Evolutionary conservation across 2,797 vertebrate species (phyloP), one percentile per base, ranked within the genome.

Genomic region (Sebastes alutus): DNA sequence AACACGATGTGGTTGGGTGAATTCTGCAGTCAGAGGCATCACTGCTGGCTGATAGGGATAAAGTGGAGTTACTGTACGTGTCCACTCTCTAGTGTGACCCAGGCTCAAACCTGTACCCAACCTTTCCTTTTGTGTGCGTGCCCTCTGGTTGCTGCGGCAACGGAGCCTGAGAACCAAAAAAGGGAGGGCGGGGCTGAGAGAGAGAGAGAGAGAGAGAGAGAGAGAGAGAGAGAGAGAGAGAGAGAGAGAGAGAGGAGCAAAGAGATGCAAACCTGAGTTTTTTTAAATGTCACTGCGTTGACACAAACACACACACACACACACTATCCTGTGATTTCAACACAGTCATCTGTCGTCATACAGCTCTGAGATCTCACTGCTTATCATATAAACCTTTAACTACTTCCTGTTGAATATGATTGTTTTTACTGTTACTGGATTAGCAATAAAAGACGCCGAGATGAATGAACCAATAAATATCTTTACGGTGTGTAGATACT

Each of bases 81-180:
- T 46, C 42, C 42, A 46, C 42, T 46, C 20, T 77, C 78, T 46
- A 33, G 7, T 52, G 23, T 85, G 84, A 90, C 82, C 88, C 81
- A 66, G 67, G 81, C 79, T 75, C 78, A 56, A 85, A 89, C 75
- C 64, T 69, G 85, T 73, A 81, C 75, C 71, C 64, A 83, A 78
- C 81, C 78, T 87, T 80, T 72, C 68, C 75, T 75, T 79, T 82
- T 68, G 75, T 79, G 79, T 65, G 81, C 2, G 11, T 5, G 59
- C 66, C 82, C 84, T 81, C 20, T 55, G 69, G 91, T 93, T 90
- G 86, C 92, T 81, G 74, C 4, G 76, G 87, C 81, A 90, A 94
- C 90, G 0, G 78, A 87, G 88, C 87, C 85, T 92, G 91, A 92
- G 87, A 94, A 91, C 79, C 32, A 79, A 70, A 54, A 46, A 46